A percentile compares a stretch with the other conserved stretches of the same genome.
phyloP scores from a whole-genome alignment of 2,888 invertebrate genomes.

The Alloscopus bannaensis region DNA sequence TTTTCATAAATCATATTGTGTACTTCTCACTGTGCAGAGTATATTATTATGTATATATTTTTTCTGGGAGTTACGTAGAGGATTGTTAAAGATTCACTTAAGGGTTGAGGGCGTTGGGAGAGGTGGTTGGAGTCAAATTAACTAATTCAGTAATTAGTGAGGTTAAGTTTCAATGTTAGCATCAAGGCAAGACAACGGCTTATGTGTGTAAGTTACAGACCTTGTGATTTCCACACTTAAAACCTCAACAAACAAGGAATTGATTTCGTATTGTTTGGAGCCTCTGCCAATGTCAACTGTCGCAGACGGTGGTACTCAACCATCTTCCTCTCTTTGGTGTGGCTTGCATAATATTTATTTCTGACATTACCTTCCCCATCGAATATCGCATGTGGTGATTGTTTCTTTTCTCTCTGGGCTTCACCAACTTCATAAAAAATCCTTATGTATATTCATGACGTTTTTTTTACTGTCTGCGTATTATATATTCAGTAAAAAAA shows the following conservation, averaged over 20 bases:
- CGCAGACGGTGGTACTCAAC: conserved; percentile 27
- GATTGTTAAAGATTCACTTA: no score
- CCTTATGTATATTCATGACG: conserved; percentile 37
- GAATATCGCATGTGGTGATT: conserved; percentile 10
- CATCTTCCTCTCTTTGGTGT: conserved; percentile 24
- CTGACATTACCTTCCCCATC: conserved; percentile 14
- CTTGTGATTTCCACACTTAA: no score
- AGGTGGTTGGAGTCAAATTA: no score
- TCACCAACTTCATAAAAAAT: neutral
- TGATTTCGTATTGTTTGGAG: conserved; percentile 14
- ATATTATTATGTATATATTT: neutral
- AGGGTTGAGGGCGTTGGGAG: no score
- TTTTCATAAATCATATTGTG: conserved; percentile 46
- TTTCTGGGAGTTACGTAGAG: neutral
- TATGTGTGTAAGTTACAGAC: no score
- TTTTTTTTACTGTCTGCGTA: neutral
- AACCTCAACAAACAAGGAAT: neutral
- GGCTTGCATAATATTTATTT: conserved; percentile 24
- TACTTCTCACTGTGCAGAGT: no score
- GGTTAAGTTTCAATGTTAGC: no score
- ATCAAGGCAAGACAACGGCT: no score
- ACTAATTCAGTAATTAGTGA: no score
- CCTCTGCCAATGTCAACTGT: conserved; percentile 22
- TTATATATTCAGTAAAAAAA: conserved; percentile 15
- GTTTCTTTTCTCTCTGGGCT: neutral